phyloP scores from a whole-genome alignment of 2,888 invertebrate genomes.

The Parascotia fuliginaria region DNA sequence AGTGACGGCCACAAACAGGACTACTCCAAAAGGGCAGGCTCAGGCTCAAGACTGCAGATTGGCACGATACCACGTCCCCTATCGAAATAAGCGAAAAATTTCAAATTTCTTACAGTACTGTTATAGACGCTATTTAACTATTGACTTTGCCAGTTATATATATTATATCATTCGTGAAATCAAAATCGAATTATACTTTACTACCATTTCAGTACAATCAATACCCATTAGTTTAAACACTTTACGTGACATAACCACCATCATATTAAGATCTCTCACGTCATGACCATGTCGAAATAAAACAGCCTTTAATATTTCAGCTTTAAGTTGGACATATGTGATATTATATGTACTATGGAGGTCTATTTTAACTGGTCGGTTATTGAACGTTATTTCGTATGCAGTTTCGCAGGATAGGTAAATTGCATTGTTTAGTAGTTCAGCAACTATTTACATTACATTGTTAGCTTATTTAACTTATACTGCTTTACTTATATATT shows the following conservation, averaged over 20 bases:
- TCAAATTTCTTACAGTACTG: too few species aligned
- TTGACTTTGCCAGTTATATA: too few species aligned
- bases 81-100: too few species aligned
- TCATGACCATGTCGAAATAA: conserved; percentile 3
- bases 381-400: conserved; percentile 40
- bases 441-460: conserved; percentile 36
- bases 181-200: conserved; percentile 7
- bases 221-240: conserved; percentile 46
- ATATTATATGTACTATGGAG: conserved; percentile 6
- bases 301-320: neutral
- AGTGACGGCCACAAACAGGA: too few species aligned
- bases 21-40: too few species aligned
- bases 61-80: too few species aligned
- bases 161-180: too few species aligned
- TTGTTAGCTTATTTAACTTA: conserved; percentile 25
- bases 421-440: conserved; percentile 52
- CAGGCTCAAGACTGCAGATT: too few species aligned
- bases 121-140: too few species aligned
- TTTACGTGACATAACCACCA: conserved; percentile 33
- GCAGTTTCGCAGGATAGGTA: conserved; percentile 41
- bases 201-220: conserved; percentile 40
- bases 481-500: conserved; percentile 23
- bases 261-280: conserved; percentile 10
- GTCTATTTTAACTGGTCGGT: conserved; percentile 12
- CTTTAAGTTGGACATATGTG: neutral